These are phyloP conservation scores for Littorina saxatilis DNA, from an alignment of 1,140 invertebrate genomes.

Conservation along the genomic window DNA sequence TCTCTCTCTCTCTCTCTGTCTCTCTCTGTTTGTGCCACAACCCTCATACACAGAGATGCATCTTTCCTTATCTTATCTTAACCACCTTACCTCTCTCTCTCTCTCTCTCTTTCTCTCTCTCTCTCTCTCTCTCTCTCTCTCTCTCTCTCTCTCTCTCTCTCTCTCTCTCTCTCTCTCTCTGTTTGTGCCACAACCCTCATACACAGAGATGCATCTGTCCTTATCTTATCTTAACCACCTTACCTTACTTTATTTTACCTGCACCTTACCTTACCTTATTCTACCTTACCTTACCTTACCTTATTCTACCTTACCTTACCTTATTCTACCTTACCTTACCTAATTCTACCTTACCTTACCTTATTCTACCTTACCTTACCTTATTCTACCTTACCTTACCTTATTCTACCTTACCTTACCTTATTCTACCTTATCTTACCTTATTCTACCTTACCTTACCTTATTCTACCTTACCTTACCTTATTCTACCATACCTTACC, in stretches of 20 bases:
- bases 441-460: too few species aligned
- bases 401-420: not conserved
- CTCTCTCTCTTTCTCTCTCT: slow-evolving; percentile 5
- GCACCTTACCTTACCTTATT: too few species aligned
- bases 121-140: not conserved
- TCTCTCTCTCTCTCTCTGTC: not conserved
- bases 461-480: not conserved
- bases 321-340: not conserved
- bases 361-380: not conserved
- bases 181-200: too few species aligned
- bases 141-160: slow-evolving; percentile 9
- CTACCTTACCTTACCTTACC: too few species aligned
- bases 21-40: too few species aligned
- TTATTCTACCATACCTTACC: not conserved
- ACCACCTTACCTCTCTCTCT: not conserved
- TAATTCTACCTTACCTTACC: too few species aligned
- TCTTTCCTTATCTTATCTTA: too few species aligned
- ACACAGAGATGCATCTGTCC: too few species aligned
- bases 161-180: slow-evolving; percentile 20
- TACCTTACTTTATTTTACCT: too few species aligned
- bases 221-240: too few species aligned
- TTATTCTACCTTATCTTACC: not conserved
- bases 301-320: not conserved
- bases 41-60: too few species aligned
- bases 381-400: not conserved